Percentiles rank a stretch among this genome's conserved stretches.
phyloP scores from a whole-genome alignment of 2,113 vertebrate genomes.

The Dasyurus viverrinus region DNA sequence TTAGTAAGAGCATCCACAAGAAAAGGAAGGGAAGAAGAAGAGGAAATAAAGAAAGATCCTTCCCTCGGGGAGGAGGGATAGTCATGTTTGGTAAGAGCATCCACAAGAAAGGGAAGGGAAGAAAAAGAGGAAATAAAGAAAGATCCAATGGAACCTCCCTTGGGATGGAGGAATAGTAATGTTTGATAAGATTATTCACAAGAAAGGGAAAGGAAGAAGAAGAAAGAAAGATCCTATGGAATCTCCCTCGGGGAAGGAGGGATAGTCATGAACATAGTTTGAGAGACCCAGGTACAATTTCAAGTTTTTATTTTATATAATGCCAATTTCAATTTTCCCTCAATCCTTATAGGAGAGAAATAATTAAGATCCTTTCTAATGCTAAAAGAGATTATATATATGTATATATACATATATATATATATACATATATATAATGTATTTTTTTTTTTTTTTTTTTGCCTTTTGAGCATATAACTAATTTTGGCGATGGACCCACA shows the following conservation, averaged over 20 bases:
- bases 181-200: no score
- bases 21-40: no score
- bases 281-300: background rate
- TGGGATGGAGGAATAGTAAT: background rate
- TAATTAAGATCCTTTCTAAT: background rate
- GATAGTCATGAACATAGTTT: background rate
- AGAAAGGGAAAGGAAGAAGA: no score
- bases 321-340: background rate
- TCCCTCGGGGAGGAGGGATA: background rate
- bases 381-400: background rate
- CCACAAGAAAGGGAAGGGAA: no score
- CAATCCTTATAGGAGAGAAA: background rate
- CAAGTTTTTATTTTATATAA: background rate
- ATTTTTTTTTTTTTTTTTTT: no score
- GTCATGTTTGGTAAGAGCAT: background rate
- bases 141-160: no score
- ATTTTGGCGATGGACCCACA: background rate
- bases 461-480: background rate
- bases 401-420: no score
- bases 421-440: no score
- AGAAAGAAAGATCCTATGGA: no score
- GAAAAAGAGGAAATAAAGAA: no score
- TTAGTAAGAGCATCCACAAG: no score
- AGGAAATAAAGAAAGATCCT: no score
- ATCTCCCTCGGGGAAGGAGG: background rate